These are phyloP conservation scores for Nannoperca australis DNA, from an alignment of 2,797 vertebrate genomes.

Conservation along the genomic window DNA sequence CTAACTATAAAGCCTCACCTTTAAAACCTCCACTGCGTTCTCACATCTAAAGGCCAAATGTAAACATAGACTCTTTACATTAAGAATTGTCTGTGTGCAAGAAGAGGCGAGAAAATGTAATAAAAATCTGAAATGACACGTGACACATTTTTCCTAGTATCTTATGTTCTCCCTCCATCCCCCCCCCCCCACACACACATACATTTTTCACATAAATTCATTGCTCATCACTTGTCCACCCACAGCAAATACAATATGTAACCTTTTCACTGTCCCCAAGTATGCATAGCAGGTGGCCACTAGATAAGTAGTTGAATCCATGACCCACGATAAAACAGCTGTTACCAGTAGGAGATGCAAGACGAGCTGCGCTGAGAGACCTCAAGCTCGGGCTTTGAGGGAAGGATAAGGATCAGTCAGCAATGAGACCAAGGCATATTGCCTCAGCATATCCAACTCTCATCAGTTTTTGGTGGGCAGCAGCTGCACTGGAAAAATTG, in stretches of 20 bases:
- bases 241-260: constrained; percentile 32
- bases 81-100: not conserved
- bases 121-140: not conserved
- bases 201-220: not conserved
- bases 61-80: constrained; percentile 10
- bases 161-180: not conserved
- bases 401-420: constrained; percentile 67
- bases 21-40: constrained; percentile 12
- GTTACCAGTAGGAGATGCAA: constrained; percentile 46
- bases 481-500: constrained; percentile 63
- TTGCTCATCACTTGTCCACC: constrained; percentile 10
- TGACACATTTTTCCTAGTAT: not conserved
- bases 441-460: constrained; percentile 67
- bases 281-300: constrained; percentile 48
- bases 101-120: constrained; percentile 5
- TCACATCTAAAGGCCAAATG: constrained; percentile 28
- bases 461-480: constrained; percentile 62
- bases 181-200: too few relatives aligned
- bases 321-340: constrained; percentile 52
- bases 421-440: constrained; percentile 52
- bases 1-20: constrained; percentile 29
- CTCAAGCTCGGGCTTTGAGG: constrained; percentile 50
- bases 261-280: constrained; percentile 34
- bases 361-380: constrained; percentile 40
- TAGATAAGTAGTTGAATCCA: constrained; percentile 39